Percentiles rank a stretch among this genome's conserved stretches.
These are phyloP conservation scores for Balearica regulorum DNA, from an alignment of 2,797 vertebrate genomes.

Conservation along the genomic window DNA sequence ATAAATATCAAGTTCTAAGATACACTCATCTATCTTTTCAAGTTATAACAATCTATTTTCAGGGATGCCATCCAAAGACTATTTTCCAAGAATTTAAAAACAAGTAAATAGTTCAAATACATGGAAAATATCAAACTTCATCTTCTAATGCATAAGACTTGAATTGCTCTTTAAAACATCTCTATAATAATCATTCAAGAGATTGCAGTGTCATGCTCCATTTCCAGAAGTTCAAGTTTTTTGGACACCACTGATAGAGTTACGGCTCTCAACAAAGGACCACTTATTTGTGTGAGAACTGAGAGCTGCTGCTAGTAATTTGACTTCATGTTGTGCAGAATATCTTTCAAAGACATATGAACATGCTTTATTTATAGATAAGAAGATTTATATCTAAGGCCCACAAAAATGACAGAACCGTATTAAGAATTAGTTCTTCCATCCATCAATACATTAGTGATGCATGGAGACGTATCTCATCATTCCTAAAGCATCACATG, in stretches of 20 bases:
- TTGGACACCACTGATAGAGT: not conserved
- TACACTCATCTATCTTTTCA: not conserved
- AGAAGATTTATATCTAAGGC: not conserved
- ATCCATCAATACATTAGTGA: not conserved
- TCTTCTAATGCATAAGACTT: not conserved
- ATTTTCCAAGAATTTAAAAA: not conserved
- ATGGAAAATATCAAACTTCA: not conserved
- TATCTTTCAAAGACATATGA: not conserved
- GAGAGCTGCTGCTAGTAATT: not conserved
- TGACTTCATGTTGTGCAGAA: not conserved
- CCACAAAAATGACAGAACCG: not conserved
- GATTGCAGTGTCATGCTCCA: not conserved
- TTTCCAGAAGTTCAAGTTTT: not conserved
- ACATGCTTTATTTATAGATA: not conserved
- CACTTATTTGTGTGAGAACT: not conserved
- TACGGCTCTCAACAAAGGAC: not conserved
- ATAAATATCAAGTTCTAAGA: not conserved
- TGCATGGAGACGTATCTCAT: rapidly evolving
- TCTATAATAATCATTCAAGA: not conserved
- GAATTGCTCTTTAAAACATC: not conserved
- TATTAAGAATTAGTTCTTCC: not conserved
- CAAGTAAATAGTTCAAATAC: not conserved
- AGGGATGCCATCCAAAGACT: not conserved
- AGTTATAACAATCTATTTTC: not conserved
- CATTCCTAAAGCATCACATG: not conserved